Evolutionary conservation across 2,888 invertebrate genomes (phyloP), one percentile per base, ranked within the genome.

Genomic region (Monoplex corrugatus): DNA sequence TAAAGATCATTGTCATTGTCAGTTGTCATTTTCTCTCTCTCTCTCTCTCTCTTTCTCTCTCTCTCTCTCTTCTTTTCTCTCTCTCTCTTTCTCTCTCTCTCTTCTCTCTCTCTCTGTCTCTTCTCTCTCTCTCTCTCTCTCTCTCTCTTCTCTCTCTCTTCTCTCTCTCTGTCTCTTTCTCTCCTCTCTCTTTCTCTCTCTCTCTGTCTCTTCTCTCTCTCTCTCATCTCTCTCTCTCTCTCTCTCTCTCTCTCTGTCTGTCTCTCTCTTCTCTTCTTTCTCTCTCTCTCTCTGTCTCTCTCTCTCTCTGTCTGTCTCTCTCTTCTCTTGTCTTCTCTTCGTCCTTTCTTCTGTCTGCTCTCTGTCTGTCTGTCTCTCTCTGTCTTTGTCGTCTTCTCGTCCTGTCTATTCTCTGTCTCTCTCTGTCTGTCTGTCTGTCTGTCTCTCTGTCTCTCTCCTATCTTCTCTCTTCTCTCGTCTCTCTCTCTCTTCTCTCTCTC

Each of bases 171-270:
- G 57, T 44, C 57, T 75, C 45, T 40, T 32, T 35, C 63, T 80
- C 44, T 44, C 45, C 45, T 80, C 50, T 87, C 45, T 40, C 80
- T 88, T 50, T 83, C 43, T 80, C 63, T 50, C 28, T 82, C 63
- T 82, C 88, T 88, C 35, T 57, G 23, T 32, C 82, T 78, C 44
- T 87, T 87, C 13, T 87, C 78, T 78, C 45, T 87, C 43, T 43
- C 78, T 43, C 10, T 63, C 63, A n/a, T 57, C 40, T 32, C 82
- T 78, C 44, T 87, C 87, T 87, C 13, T 87, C 78, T 78, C 45
- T 87, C 43, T 43, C 78, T 43, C 10, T 63, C 63, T 5, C 6
- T 5, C 6, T 72, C 28, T 72, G 3, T 28, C 38, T 40, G 2
- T 35, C 68, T 40, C 68, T 72, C 2, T 50, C 43, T 87, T n/a